Percentiles rank a stretch among this genome's conserved stretches.
These are phyloP conservation scores for Euspilapteryx auroguttella DNA, from an alignment of 2,888 invertebrate genomes.

Conservation along the genomic window DNA sequence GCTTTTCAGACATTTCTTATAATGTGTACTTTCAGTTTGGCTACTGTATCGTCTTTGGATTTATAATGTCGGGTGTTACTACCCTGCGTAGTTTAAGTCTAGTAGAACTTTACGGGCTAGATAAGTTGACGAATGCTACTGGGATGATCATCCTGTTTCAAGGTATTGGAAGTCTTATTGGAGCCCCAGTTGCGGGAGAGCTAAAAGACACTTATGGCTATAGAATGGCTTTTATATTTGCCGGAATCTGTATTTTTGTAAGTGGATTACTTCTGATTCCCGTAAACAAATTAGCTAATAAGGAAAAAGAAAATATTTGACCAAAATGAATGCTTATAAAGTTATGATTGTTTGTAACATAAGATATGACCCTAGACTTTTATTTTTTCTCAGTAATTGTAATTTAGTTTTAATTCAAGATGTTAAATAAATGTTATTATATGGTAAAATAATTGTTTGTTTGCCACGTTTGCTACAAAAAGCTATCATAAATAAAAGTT, in stretches of 20 bases:
- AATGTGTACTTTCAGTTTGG: conserved; percentile 6
- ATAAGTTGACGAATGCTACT: conserved; percentile 8
- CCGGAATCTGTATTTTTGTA: background rate
- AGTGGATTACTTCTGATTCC: background rate
- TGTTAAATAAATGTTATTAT: too few species aligned
- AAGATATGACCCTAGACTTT: too few species aligned
- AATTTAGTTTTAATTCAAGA: too few species aligned
- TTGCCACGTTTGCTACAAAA: too few species aligned
- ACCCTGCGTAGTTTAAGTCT: conserved; percentile 6
- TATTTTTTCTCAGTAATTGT: too few species aligned
- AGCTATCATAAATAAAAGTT: too few species aligned
- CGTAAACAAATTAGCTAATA: background rate
- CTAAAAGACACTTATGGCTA: background rate
- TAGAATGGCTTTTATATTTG: background rate
- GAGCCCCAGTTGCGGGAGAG: conserved; percentile 3
- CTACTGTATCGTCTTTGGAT: conserved; percentile 6
- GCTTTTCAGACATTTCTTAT: conserved; percentile 3
- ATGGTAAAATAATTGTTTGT: too few species aligned
- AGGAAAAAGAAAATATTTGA: background rate
- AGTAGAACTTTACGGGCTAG: conserved; percentile 8
- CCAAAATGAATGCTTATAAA: too few species aligned
- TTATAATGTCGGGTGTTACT: conserved; percentile 4
- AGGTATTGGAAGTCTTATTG: conserved; percentile 7
- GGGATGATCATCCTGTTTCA: conserved; percentile 8
- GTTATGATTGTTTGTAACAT: too few species aligned